Percentiles rank a stretch among this genome's conserved stretches.
Conservation (phyloP, 2,888 invertebrate genomes). For the Lysandra bellargus region DNA sequence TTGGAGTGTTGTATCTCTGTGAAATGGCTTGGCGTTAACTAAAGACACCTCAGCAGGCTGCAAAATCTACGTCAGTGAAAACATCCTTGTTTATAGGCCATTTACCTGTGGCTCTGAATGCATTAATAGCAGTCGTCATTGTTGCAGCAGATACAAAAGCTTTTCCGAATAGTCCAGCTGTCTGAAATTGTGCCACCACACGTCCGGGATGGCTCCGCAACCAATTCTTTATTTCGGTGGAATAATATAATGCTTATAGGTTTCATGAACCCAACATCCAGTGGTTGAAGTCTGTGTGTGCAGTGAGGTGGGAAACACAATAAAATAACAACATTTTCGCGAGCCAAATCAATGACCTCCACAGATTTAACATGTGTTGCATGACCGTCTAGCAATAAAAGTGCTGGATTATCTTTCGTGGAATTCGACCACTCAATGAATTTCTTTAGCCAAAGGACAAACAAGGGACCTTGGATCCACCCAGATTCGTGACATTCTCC, state of each 20-base stretch:
- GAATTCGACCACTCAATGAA: conserved; percentile 32
- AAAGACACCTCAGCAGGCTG: too few relatives aligned
- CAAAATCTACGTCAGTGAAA: too few relatives aligned
- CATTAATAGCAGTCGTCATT: conserved; percentile 41
- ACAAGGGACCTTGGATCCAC: conserved; percentile 38
- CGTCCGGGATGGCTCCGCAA: conserved; percentile 43
- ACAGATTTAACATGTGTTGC: conserved; percentile 41
- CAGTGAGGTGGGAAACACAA: conserved; percentile 43
- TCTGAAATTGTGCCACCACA: conserved; percentile 42
- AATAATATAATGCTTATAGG: conserved; percentile 43
- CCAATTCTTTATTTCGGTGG: conserved; percentile 41
- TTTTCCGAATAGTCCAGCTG: conserved; percentile 44
- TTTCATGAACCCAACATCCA: conserved; percentile 43
- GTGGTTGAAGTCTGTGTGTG: conserved; percentile 38
- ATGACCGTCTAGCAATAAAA: conserved; percentile 39
- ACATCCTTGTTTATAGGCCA: conserved; percentile 30
- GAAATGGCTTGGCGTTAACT: too few relatives aligned
- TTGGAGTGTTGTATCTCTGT: too few relatives aligned
- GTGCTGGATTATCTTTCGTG: conserved; percentile 17
- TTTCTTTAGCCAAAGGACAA: conserved; percentile 40
- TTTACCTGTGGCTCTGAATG: conserved; percentile 36
- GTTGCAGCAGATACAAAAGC: conserved; percentile 44
- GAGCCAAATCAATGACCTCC: conserved; percentile 39
- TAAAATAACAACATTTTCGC: conserved; percentile 40
- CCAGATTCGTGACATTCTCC: conserved; percentile 47